A percentile compares a stretch with the other conserved stretches of the same genome.
Evolutionary conservation across 2,797 vertebrate species (phyloP).

Genomic region (Syngnathus rostellatus): DNA sequence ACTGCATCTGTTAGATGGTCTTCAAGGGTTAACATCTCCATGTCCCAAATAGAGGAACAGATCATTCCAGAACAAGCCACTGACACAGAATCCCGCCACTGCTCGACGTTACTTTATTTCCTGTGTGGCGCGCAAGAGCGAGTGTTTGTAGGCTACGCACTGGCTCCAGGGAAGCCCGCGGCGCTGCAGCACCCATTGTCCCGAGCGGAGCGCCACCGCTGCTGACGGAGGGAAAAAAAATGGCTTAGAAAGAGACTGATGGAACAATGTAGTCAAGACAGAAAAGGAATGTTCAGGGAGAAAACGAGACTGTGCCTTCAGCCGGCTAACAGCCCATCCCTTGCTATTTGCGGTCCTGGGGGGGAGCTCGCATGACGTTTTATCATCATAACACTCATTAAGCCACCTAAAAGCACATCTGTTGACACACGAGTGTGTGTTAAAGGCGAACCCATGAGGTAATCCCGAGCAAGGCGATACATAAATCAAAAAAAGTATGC

Average conservation of each 20-base stretch:
- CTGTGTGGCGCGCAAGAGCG: constrained; percentile 53
- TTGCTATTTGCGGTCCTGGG: neutral
- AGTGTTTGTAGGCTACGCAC: constrained; percentile 62
- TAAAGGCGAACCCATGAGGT: constrained; percentile 38
- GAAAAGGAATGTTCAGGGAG: constrained; percentile 3
- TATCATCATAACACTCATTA: constrained; percentile 25
- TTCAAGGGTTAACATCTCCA: neutral
- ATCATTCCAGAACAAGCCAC: constrained; percentile 19
- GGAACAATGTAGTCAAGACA: constrained; percentile 33
- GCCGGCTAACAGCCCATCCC: neutral
- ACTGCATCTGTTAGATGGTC: neutral
- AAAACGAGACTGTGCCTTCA: neutral
- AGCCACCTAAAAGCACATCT: constrained; percentile 8
- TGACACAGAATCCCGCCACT: constrained; percentile 36
- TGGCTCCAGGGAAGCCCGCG: constrained; percentile 68
- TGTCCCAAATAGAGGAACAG: constrained; percentile 18
- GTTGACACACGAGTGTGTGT: constrained; percentile 11
- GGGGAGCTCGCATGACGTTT: constrained; percentile 11
- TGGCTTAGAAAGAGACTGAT: constrained; percentile 54
- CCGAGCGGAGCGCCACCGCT: constrained; percentile 52
- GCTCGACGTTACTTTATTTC: constrained; percentile 45
- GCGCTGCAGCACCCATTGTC: constrained; percentile 58
- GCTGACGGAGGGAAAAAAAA: constrained; percentile 54
- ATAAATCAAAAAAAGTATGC: constrained; percentile 60
- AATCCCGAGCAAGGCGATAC: constrained; percentile 60